These are phyloP conservation scores for Bombus fervidus DNA, from an alignment of 1,140 invertebrate genomes.

Conservation along the genomic window DNA sequence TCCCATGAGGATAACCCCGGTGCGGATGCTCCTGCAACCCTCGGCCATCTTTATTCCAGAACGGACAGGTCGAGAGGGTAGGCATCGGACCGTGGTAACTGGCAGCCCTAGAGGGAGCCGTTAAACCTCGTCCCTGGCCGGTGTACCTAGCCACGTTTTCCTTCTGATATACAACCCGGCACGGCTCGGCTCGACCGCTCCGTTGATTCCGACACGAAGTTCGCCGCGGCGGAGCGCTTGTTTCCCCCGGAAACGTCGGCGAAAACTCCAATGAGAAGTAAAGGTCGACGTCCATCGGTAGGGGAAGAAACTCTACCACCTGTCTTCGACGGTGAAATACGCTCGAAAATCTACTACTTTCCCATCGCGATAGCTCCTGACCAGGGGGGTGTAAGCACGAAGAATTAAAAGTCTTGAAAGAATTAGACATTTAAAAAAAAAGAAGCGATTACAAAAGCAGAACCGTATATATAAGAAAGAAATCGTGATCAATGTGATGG, in stretches of 20 bases:
- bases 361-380: constrained; percentile 12
- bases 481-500: too few relatives aligned
- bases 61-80: constrained; percentile 80
- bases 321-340: constrained; percentile 57
- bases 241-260: constrained; percentile 54
- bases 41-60: constrained; percentile 80
- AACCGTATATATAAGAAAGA: too few relatives aligned
- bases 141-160: constrained; percentile 62
- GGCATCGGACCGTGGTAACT: constrained; percentile 82
- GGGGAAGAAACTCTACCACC: constrained; percentile 35
- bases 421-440: too few relatives aligned
- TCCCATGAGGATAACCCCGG: constrained; percentile 72
- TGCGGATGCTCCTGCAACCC: constrained; percentile 69
- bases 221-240: constrained; percentile 54
- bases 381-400: not conserved
- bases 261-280: constrained; percentile 65
- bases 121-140: constrained; percentile 77
- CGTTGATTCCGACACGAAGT: constrained; percentile 72
- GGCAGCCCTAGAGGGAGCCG: constrained; percentile 81
- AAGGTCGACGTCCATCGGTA: constrained; percentile 38
- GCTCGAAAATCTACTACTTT: constrained; percentile 50
- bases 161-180: constrained; percentile 78
- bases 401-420: not conserved
- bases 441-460: too few relatives aligned
- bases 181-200: constrained; percentile 67